These are phyloP conservation scores for Temnothorax curvispinosus DNA, from an alignment of 1,140 invertebrate species.

Conservation along the genomic window DNA sequence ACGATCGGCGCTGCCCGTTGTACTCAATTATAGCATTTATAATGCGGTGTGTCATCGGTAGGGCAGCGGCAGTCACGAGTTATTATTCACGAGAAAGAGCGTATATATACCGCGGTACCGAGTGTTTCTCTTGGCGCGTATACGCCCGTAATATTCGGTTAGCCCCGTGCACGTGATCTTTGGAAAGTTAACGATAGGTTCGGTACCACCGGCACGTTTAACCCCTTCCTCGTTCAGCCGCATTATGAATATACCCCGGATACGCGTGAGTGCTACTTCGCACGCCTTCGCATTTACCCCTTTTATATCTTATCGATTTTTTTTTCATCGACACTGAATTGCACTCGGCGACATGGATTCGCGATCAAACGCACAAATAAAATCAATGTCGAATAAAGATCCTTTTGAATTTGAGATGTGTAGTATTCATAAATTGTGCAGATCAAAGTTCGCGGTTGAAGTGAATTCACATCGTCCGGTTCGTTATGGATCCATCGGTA, in stretches of 20 bases:
- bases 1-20: constrained; percentile 23
- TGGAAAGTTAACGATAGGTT: constrained; percentile 81
- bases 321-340: background rate
- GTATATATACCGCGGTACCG: constrained; percentile 57
- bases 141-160: constrained; percentile 77
- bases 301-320: constrained; percentile 35
- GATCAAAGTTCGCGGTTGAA: background rate
- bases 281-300: constrained; percentile 20
- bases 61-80: constrained; percentile 19
- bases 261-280: constrained; percentile 60
- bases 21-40: constrained; percentile 24
- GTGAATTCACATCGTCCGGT: background rate
- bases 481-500: background rate
- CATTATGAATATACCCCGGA: constrained; percentile 67
- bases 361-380: background rate
- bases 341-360: background rate
- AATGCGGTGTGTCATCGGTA: constrained; percentile 12
- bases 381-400: background rate
- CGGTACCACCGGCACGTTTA: constrained; percentile 53
- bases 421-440: background rate
- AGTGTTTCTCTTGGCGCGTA: constrained; percentile 42
- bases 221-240: constrained; percentile 63
- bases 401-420: background rate
- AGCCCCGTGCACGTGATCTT: constrained; percentile 80
- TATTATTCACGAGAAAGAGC: constrained; percentile 78